Evolutionary conservation across 2,797 vertebrate genomes (phyloP), one percentile per base, ranked within the genome.

Genomic region (Sciurus carolinensis): DNA sequence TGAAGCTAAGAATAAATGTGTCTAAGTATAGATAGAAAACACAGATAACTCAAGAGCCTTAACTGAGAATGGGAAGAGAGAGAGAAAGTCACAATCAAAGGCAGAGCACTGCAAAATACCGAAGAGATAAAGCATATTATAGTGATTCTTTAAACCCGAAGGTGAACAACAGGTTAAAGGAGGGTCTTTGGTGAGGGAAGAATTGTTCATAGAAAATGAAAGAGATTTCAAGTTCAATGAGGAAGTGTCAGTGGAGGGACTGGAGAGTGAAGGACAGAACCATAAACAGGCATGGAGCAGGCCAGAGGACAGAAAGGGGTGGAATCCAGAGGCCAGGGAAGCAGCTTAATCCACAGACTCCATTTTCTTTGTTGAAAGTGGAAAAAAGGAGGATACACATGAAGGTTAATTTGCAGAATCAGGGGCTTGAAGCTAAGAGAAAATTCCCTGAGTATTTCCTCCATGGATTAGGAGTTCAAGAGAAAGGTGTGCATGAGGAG

Each of bases 151-250:
- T 28, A 57, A 64, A 75, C 5, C 67, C 59, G 30, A 90, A 75
- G 18, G 50, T 62, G 59, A 93, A 18, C 75, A 67, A 67, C 57
- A 80, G 12, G 64, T 91, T 93, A 73, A 95, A 24, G n/a, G 87
- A 82, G n/a, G 5, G n/a, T 9, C 67, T 91, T 85, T 12, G 9
- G n/a, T 59, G 15, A 87, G 47, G 24, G 5, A 72, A 95, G 30
- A 33, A 59, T 28, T 72, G 10, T 81, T 83, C 57, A 54, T 18
- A 88, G 57, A 54, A 87, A 75, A 91, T 47, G 50, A 15, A 88
- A 79, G 14, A 95, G 30, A 88, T 39, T 86, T 62, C 54, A 81
- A 64, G 24, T 86, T 71, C 24, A 7, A 24, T 22, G 36, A 14
- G 39, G 62, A 91, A 88, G 39, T 64, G 15, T 8, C 52, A 12